phyloP scores from a whole-genome alignment of 53 echinoderm and acorn worm species.

The Luidia sarsii region DNA sequence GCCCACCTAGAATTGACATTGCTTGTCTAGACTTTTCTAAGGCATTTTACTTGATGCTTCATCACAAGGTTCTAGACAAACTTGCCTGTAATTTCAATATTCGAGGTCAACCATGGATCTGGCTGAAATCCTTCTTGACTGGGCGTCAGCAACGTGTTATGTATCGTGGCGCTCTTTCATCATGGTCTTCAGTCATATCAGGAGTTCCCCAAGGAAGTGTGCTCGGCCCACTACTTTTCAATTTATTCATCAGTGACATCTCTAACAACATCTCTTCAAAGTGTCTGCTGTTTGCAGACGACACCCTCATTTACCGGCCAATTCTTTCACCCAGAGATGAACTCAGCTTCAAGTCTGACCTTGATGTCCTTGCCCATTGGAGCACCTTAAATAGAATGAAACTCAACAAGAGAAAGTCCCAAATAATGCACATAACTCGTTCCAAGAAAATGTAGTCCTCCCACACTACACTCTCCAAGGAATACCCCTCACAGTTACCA shows the following conservation, averaged over 20 bases:
- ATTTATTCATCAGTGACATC: neutral
- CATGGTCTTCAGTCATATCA: neutral
- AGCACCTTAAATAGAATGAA: slow-evolving; percentile 11
- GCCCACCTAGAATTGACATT: slow-evolving; percentile 45
- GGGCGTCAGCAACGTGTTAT: neutral
- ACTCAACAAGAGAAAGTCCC: slow-evolving; percentile 3
- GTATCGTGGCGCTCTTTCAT: neutral
- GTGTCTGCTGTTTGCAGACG: slow-evolving; percentile 2
- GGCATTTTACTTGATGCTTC: slow-evolving; percentile 53
- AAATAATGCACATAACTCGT: slow-evolving; percentile 20
- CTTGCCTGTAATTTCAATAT: slow-evolving; percentile 34
- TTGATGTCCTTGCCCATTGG: slow-evolving; percentile 8
- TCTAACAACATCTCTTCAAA: neutral
- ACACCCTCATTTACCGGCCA: slow-evolving; percentile 16
- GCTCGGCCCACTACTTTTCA: neutral
- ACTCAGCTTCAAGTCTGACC: neutral
- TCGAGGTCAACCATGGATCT: slow-evolving; percentile 12
- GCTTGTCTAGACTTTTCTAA: slow-evolving; percentile 54
- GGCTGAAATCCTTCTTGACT: neutral
- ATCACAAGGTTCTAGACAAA: slow-evolving; percentile 51
- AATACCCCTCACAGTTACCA: neutral
- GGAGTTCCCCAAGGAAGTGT: neutral
- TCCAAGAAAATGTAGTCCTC: neutral
- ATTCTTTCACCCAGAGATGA: slow-evolving; percentile 12
- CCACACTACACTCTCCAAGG: slow-evolving; percentile 11